These are phyloP conservation scores for Toxonevra muliebris DNA, from an alignment of 2,888 invertebrate species.

Conservation along the genomic window DNA sequence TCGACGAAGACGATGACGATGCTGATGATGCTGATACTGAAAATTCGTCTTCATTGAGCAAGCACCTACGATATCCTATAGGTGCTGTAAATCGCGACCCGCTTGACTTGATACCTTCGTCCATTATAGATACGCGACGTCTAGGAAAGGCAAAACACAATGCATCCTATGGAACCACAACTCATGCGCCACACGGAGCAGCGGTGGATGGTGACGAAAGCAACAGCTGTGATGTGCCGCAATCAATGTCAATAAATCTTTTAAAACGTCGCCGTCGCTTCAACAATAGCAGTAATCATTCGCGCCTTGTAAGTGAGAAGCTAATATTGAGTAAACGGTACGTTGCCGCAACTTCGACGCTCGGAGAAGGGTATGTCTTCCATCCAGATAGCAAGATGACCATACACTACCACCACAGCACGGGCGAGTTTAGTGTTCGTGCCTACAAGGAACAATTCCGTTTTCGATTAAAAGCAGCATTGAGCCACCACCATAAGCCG, in stretches of 20 bases:
- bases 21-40: conserved; percentile 44
- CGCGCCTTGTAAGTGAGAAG: conserved; percentile 29
- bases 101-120: conserved; percentile 57
- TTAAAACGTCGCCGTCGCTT: conserved; percentile 22
- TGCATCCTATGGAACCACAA: conserved; percentile 28
- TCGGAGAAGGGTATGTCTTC: conserved; percentile 55
- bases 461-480: conserved; percentile 56
- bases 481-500: conserved; percentile 59
- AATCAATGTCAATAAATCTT: conserved; percentile 28
- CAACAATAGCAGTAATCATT: conserved; percentile 38
- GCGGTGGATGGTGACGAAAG: conserved; percentile 35
- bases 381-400: conserved; percentile 58
- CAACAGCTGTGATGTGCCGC: conserved; percentile 41
- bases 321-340: conserved; percentile 23
- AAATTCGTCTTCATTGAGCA: conserved; percentile 52
- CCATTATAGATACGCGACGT: conserved; percentile 49
- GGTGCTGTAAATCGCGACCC: conserved; percentile 48
- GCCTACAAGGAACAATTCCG: conserved; percentile 63
- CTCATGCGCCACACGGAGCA: conserved; percentile 21
- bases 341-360: conserved; percentile 16
- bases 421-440: conserved; percentile 60
- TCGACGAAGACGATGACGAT: conserved; percentile 59
- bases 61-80: conserved; percentile 34
- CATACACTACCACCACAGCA: conserved; percentile 59
- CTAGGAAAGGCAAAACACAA: conserved; percentile 50